Evolutionary conservation across 2,888 invertebrate genomes (phyloP).

Genomic region (Lasiommata megera): DNA sequence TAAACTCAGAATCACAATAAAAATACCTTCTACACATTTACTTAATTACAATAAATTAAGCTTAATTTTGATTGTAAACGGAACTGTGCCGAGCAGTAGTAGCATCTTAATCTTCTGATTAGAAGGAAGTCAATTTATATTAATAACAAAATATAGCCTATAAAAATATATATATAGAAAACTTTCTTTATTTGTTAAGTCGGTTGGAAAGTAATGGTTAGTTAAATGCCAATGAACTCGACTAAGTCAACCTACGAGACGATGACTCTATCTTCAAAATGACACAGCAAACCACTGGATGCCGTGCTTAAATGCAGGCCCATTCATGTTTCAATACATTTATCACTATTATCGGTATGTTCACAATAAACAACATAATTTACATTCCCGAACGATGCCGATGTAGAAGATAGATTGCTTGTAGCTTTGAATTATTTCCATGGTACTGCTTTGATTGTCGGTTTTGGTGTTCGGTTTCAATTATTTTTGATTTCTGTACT

Average conservation of each 20-base stretch:
- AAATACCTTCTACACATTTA: no score
- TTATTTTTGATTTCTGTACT: no score
- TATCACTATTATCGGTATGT: conserved; percentile 11
- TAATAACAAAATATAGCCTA: no score
- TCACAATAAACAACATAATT: conserved; percentile 16
- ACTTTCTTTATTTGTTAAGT: no score
- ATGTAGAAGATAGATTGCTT: conserved; percentile 1
- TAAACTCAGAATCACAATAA: no score
- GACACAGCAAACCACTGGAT: conserved; percentile 1
- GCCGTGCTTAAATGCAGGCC: not conserved
- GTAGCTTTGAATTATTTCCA: conserved; percentile 3
- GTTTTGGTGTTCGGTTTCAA: not conserved
- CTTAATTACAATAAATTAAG: no score
- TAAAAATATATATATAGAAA: no score
- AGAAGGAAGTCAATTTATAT: no score
- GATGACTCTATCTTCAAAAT: conserved; percentile 6
- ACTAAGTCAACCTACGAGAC: not conserved
- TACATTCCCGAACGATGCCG: conserved; percentile 4
- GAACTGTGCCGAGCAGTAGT: no score
- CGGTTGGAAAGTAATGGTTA: not conserved
- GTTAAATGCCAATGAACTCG: not conserved
- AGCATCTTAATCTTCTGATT: no score
- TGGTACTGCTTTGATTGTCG: not conserved
- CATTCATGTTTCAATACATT: conserved; percentile 10
- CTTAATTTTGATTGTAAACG: no score